phyloP scores from a whole-genome alignment of 2,888 invertebrate species.

The Caenorhabditis sulstoni region DNA sequence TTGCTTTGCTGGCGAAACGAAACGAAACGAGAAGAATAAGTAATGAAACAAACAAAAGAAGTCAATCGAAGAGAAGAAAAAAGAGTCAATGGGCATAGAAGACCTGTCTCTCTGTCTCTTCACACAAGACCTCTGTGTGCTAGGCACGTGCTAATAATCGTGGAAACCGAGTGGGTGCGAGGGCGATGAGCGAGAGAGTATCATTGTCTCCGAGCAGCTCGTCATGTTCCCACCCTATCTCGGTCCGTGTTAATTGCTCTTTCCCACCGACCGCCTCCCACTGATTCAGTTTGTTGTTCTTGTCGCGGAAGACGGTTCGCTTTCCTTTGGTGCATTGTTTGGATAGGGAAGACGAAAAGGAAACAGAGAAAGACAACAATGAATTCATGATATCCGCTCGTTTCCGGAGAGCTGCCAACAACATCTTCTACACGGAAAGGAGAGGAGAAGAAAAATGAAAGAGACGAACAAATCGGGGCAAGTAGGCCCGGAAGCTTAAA shows the following conservation, averaged over 20 bases:
- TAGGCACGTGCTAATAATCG: conserved; percentile 28
- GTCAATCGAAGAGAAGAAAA: neutral
- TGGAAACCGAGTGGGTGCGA: conserved; percentile 35
- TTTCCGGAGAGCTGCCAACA: conserved; percentile 23
- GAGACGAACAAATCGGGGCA: neutral
- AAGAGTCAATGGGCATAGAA: conserved; percentile 6
- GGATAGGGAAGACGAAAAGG: conserved; percentile 11
- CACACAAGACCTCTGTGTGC: too few relatives aligned
- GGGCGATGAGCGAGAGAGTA: neutral
- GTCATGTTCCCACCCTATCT: conserved; percentile 2
- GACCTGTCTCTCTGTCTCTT: too few relatives aligned
- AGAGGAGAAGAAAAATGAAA: conserved; percentile 2
- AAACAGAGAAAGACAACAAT: conserved; percentile 22
- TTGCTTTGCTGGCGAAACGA: neutral
- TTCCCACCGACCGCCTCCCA: conserved; percentile 2
- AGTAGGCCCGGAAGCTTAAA: neutral
- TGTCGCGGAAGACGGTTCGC: neutral
- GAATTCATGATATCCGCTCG: conserved; percentile 50
- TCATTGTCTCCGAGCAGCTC: neutral
- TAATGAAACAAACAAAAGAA: conserved; percentile 42
- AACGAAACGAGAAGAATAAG: conserved; percentile 21
- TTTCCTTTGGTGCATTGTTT: conserved; percentile 39
- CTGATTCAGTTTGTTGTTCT: conserved; percentile 11
- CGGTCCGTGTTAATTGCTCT: conserved; percentile 26
- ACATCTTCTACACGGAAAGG: neutral